Base-by-base conservation (phyloP, 2,113 vertebrate genomes). In the Trichechus manatus region DNA sequence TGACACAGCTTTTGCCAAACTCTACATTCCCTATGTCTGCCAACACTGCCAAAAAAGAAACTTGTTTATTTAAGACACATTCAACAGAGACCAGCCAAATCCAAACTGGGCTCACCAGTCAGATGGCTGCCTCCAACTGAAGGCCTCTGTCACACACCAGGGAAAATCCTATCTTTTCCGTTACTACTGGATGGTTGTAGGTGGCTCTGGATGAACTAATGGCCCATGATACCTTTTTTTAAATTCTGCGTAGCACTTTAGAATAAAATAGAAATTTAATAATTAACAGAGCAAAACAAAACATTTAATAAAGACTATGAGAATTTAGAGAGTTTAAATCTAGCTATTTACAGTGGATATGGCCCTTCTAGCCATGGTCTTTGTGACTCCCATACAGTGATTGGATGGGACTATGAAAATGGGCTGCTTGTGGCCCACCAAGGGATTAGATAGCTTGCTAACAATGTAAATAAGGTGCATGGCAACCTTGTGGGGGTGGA, bases 21-120 rank as follows among this genome's bases (percentile, higher is more conserved):
- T 80, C 63, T 53, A 33, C 66, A 87, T 95, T 93, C 88, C 94
- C 19, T 63, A 89, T 61, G 79, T 53, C 94, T 94, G 72, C 70
- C 80, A 89, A 53, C 87, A 85, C 2, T 75, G 93, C 95, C 95
- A 94, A 92, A 96, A 91, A 50, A 75, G 64, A 94, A 92, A 95
- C 53, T 75, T 87, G 93, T 89, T 97, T 95, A 96, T 83, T 89
- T 78, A 94, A 97, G 93, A 92, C 59, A 95, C 88, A 95, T 92
- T 94, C 66, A 87, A 72, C 47, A 63, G 92, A 94, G 44, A 39
- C 64, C 17, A 89, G 78, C 19, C 82, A 94, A 84, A 89, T 83
- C 23, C 68, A 97, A 8, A 66, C 27, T 56, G 39, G 17, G 10
- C 44, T 92, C 36, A 80, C 29, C 44, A 74, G 77, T 56, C 20